These are phyloP conservation scores for Atractosteus spatula DNA, from an alignment of 2,113 vertebrate genomes.

Conservation along the genomic window DNA sequence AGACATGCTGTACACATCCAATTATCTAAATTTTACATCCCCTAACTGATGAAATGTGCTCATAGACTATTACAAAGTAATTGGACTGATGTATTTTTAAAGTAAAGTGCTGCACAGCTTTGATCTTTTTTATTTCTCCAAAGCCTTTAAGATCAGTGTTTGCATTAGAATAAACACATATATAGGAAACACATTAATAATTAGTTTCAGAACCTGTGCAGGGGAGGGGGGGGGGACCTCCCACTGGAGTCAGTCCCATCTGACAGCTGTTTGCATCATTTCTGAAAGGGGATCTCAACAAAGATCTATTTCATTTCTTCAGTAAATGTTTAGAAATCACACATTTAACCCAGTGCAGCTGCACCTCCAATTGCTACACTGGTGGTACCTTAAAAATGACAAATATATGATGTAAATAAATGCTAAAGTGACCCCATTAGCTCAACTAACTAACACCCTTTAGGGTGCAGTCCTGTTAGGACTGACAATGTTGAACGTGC, in stretches of 20 bases:
- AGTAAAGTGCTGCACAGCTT: constrained; percentile 35
- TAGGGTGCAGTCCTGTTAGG: too few species aligned
- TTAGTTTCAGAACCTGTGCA: constrained; percentile 31
- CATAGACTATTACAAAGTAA: constrained; percentile 47
- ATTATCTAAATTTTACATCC: neutral
- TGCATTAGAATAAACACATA: neutral
- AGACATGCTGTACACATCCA: too few species aligned
- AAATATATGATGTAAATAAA: too few species aligned
- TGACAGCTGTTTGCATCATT: constrained; percentile 36
- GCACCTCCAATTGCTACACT: too few species aligned
- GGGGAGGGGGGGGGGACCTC: constrained; percentile 29
- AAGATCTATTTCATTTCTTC: constrained; percentile 14
- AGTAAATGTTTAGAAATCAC: too few species aligned
- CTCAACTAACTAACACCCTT: too few species aligned
- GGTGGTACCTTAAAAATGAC: too few species aligned
- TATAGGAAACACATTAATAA: constrained; percentile 50
- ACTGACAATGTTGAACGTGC: too few species aligned
- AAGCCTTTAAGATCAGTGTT: constrained; percentile 11
- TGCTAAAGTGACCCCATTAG: too few species aligned
- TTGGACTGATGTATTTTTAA: constrained; percentile 41
- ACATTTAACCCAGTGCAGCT: too few species aligned
- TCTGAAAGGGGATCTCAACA: neutral
- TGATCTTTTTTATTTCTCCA: constrained; percentile 46
- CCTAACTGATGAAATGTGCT: constrained; percentile 46
- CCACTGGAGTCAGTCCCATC: constrained; percentile 28